These are phyloP conservation scores for Miltochrista miniata DNA, from an alignment of 2,888 invertebrate genomes.

Conservation along the genomic window DNA sequence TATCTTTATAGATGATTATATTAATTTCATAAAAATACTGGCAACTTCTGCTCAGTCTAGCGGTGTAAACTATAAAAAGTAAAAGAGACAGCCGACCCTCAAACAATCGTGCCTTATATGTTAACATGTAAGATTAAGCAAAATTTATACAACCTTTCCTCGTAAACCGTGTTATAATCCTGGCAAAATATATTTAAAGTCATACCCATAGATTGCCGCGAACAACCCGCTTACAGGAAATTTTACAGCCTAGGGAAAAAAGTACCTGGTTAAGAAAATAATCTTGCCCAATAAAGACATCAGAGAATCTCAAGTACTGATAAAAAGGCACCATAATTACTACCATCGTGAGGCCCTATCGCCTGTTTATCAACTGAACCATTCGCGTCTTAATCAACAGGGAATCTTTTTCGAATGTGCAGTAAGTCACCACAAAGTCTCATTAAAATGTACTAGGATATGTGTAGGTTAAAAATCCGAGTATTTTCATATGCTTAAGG, in stretches of 20 bases:
- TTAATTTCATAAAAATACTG: constrained; percentile 36
- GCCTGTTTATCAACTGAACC: constrained; percentile 43
- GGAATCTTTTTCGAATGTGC: too few species aligned
- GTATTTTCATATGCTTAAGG: too few species aligned
- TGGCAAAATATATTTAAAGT: not conserved
- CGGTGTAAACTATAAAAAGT: not conserved
- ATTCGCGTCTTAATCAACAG: constrained; percentile 51
- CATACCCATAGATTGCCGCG: constrained; percentile 12
- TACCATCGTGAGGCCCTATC: constrained; percentile 56
- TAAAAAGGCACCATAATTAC: constrained; percentile 68
- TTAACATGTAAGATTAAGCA: too few species aligned
- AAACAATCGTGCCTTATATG: too few species aligned
- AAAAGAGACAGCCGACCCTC: not conserved
- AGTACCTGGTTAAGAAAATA: constrained; percentile 33
- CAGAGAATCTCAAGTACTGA: constrained; percentile 60
- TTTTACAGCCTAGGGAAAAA: constrained; percentile 17
- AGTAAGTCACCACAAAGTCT: constrained; percentile 55
- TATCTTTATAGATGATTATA: constrained; percentile 36
- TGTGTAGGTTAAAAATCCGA: too few species aligned
- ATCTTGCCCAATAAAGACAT: constrained; percentile 68
- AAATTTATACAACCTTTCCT: not conserved
- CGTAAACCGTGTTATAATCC: too few species aligned
- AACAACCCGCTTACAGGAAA: constrained; percentile 9
- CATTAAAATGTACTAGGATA: constrained; percentile 60
- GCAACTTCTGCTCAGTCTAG: not conserved